Conservation (phyloP, 2,888 invertebrate genomes). For the Trissolcus japonicus region DNA sequence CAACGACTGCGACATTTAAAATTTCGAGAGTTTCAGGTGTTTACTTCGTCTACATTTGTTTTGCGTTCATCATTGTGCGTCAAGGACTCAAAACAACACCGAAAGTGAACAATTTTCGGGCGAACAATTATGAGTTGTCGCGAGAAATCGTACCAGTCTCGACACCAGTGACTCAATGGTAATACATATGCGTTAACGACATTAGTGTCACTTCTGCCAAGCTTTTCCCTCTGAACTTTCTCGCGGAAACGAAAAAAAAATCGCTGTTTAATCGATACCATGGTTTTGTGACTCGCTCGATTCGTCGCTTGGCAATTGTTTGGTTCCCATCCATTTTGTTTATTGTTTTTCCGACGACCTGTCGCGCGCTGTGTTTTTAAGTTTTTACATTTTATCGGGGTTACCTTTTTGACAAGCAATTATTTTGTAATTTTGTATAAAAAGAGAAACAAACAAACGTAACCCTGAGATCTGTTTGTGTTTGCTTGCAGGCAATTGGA, state of each 20-base stretch:
- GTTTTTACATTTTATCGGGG: neutral
- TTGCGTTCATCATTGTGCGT: too few species aligned
- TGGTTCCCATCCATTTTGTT: too few species aligned
- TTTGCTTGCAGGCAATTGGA: conserved; percentile 26
- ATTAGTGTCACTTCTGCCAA: conserved; percentile 54
- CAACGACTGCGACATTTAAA: conserved; percentile 1
- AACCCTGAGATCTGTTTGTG: neutral
- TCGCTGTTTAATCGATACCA: neutral
- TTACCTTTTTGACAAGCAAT: neutral
- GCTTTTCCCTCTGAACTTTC: conserved; percentile 47
- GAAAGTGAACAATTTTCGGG: neutral
- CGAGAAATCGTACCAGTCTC: conserved; percentile 39
- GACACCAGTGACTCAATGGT: conserved; percentile 48
- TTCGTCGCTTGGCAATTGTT: neutral
- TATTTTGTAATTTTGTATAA: too few species aligned
- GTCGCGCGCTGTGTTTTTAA: neutral
- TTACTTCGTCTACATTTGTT: too few species aligned
- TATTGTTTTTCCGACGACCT: too few species aligned
- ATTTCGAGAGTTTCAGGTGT: neutral
- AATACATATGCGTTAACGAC: conserved; percentile 50
- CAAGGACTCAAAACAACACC: too few species aligned
- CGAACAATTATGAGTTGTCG: conserved; percentile 18
- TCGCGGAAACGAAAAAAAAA: conserved; percentile 19
- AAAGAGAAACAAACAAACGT: too few species aligned
- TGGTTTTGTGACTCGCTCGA: neutral